These are phyloP conservation scores for Toxotes lorentzi DNA, from an alignment of 2,797 vertebrate genomes.

Conservation along the genomic window DNA sequence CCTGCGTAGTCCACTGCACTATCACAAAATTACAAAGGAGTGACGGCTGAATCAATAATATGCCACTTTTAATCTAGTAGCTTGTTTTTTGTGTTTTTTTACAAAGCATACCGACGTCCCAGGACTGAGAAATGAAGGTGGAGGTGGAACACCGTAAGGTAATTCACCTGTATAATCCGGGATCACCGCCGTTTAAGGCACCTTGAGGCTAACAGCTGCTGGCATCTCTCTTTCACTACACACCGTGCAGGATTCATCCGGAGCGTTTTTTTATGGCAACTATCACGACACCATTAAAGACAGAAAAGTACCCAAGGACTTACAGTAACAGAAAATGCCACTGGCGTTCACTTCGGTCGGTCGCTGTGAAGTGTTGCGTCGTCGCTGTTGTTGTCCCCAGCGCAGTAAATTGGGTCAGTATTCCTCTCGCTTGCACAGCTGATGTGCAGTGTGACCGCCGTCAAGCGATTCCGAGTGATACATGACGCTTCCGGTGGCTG, in stretches of 20 bases:
- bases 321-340: background rate
- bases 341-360: background rate
- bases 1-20: slow-evolving; percentile 42
- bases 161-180: slow-evolving; percentile 68
- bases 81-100: background rate
- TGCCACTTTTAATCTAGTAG: background rate
- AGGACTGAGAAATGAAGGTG: background rate
- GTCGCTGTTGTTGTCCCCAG: slow-evolving; percentile 33
- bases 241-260: background rate
- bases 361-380: background rate
- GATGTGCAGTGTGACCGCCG: slow-evolving; percentile 41
- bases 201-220: slow-evolving; percentile 77
- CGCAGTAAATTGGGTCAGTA: slow-evolving; percentile 70
- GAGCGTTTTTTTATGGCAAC: slow-evolving; percentile 2
- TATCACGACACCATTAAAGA: slow-evolving; percentile 2
- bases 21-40: slow-evolving; percentile 13
- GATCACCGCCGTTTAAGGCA: slow-evolving; percentile 52
- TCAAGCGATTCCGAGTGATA: background rate
- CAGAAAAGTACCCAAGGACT: slow-evolving; percentile 25
- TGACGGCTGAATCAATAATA: background rate
- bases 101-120: background rate
- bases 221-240: slow-evolving; percentile 47
- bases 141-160: background rate
- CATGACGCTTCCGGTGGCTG: slow-evolving; percentile 31
- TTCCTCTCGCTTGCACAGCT: slow-evolving; percentile 52